Evolutionary conservation across 2,113 vertebrate species (phyloP).

Genomic region (Nerophis ophidion): DNA sequence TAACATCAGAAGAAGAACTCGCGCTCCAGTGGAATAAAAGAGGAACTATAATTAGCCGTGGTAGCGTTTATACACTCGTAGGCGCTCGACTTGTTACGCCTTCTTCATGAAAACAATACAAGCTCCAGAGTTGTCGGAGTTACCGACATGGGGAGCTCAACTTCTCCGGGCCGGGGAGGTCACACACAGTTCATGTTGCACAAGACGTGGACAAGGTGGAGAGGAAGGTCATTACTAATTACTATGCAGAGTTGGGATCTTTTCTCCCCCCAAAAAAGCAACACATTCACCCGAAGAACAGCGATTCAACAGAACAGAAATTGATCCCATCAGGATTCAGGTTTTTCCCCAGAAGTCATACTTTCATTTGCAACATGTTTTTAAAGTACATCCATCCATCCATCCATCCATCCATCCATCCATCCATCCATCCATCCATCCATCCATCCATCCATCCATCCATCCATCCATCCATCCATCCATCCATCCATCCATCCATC

Average conservation of each 20-base stretch:
- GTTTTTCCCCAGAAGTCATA: too few species aligned
- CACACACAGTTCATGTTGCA: conserved; percentile 47
- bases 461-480: too few species aligned
- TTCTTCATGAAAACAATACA: conserved; percentile 23
- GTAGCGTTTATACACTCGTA: conserved; percentile 29
- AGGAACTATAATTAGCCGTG: conserved; percentile 47
- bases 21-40: conserved; percentile 48
- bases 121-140: conserved; percentile 18
- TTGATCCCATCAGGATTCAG: neutral
- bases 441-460: too few species aligned
- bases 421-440: too few species aligned
- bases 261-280: conserved; percentile 6
- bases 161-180: conserved; percentile 38
- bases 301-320: neutral
- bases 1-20: conserved; percentile 39
- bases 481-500: too few species aligned
- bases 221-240: conserved; percentile 39
- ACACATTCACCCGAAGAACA: conserved; percentile 29
- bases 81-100: conserved; percentile 25
- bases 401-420: too few species aligned
- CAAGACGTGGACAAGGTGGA: conserved; percentile 36
- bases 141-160: conserved; percentile 18
- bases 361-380: too few species aligned
- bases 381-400: too few species aligned
- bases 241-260: conserved; percentile 31